phyloP scores from a whole-genome alignment of 2,113 vertebrate genomes.

The Circaetus gallicus region DNA sequence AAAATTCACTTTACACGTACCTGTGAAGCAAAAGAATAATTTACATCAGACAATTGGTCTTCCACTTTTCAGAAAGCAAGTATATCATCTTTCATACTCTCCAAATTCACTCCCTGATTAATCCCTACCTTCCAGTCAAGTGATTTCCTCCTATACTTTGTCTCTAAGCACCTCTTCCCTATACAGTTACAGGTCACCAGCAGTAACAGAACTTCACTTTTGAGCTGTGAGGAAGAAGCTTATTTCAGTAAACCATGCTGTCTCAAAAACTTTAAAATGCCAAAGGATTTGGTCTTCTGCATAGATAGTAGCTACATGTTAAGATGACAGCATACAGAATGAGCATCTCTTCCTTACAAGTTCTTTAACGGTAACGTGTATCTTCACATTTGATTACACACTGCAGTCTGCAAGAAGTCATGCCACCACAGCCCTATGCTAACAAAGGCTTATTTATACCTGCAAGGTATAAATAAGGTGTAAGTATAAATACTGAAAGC shows the following conservation, averaged over 20 bases:
- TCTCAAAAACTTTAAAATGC: neutral
- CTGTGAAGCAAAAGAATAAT: slow-evolving; percentile 68
- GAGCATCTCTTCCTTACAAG: neutral
- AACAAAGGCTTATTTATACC: neutral
- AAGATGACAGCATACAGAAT: neutral
- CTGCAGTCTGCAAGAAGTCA: neutral
- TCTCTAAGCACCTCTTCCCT: neutral
- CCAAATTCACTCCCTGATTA: neutral
- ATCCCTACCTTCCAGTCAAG: neutral
- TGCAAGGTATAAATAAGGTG: neutral
- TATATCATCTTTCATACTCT: neutral
- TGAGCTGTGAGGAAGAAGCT: neutral
- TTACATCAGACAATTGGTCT: neutral
- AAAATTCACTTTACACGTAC: slow-evolving; percentile 93
- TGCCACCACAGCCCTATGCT: neutral
- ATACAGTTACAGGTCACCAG: neutral
- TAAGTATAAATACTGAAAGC: neutral
- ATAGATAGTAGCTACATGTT: neutral
- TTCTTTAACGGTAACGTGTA: neutral
- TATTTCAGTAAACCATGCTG: neutral
- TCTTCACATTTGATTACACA: neutral
- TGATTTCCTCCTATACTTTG: neutral
- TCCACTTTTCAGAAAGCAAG: neutral
- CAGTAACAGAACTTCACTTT: neutral
- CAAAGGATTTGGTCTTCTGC: neutral